Conservation (phyloP, 1,140 invertebrate genomes). For the Nymphalis io region DNA sequence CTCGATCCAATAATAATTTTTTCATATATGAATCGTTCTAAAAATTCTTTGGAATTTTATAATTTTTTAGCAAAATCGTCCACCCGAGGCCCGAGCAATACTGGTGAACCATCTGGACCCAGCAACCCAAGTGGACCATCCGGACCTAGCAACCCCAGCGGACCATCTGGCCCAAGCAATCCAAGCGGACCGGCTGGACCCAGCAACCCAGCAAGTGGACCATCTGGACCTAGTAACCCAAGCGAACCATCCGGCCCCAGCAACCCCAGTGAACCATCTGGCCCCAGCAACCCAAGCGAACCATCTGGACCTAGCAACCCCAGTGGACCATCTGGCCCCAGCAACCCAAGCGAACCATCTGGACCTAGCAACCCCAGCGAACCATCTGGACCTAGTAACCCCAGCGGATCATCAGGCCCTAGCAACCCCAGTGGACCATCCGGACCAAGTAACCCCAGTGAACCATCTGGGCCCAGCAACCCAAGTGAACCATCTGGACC, state of each 20-base stretch:
- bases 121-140: not conserved
- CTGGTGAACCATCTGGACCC: not conserved
- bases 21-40: too few species aligned
- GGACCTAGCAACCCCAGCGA: conserved; percentile 30
- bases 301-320: not conserved
- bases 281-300: not conserved
- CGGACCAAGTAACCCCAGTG: not conserved
- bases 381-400: conserved; percentile 39
- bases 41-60: too few species aligned
- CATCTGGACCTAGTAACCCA: not conserved
- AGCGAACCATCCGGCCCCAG: not conserved
- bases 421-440: not conserved
- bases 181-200: not conserved
- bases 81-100: not conserved
- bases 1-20: too few species aligned
- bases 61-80: too few species aligned
- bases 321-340: not conserved
- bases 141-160: not conserved
- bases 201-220: not conserved
- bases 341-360: not conserved
- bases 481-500: not conserved
- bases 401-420: not conserved
- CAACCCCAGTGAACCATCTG: not conserved
- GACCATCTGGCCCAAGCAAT: not conserved
- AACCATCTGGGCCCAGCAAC: not conserved